phyloP scores from a whole-genome alignment of 2,888 invertebrate species.

The Melanophora roralis region DNA sequence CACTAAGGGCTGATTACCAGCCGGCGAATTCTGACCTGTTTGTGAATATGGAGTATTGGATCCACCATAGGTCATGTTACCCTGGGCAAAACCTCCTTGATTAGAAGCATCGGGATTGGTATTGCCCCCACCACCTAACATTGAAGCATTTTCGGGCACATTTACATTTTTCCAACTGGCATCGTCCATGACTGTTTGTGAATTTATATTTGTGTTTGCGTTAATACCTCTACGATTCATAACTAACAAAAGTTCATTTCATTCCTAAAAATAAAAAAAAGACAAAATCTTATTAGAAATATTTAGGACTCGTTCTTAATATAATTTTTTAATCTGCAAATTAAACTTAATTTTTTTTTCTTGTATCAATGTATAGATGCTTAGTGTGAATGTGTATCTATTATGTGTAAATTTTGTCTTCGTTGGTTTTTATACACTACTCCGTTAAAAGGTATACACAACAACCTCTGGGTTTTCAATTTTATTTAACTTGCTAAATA shows the following conservation, averaged over 20 bases:
- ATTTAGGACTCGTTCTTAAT: no score
- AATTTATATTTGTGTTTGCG: slow-evolving; percentile 80
- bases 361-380: slow-evolving; percentile 9
- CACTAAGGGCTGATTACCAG: slow-evolving; percentile 81
- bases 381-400: slow-evolving; percentile 12
- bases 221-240: slow-evolving; percentile 86
- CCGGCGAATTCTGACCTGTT: slow-evolving; percentile 86
- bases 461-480: background rate
- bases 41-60: slow-evolving; percentile 82
- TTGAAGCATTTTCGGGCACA: slow-evolving; percentile 81
- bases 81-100: slow-evolving; percentile 80
- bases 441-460: slow-evolving; percentile 23
- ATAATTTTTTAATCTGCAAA: no score
- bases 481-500: background rate
- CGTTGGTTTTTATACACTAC: slow-evolving; percentile 36
- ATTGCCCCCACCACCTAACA: slow-evolving; percentile 82
- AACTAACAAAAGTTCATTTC: slow-evolving; percentile 79
- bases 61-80: slow-evolving; percentile 78
- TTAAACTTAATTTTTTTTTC: no score
- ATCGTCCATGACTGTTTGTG: slow-evolving; percentile 87
- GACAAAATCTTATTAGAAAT: slow-evolving; percentile 3
- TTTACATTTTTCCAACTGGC: slow-evolving; percentile 89
- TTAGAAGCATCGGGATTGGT: slow-evolving; percentile 81
- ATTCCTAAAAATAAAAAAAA: slow-evolving; percentile 35
- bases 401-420: no score